Percentiles rank a stretch among this genome's conserved stretches.
Conservation (phyloP, 2,797 vertebrate species). For the Enteromius thamalakanensis region DNA sequence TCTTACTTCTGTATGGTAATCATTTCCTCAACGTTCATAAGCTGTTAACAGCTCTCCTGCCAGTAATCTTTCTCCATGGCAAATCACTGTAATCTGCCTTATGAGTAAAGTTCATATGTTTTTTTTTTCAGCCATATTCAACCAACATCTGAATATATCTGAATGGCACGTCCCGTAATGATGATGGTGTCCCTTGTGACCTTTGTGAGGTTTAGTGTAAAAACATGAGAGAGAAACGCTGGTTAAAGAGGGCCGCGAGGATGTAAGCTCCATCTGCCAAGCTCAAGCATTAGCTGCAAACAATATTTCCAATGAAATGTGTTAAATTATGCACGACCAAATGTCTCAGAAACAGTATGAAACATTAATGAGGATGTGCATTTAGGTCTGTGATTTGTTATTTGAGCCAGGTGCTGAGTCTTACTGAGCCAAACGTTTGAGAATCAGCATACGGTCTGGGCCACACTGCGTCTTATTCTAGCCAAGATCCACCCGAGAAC, state of each 20-base stretch:
- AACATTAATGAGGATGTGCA: slow-evolving; percentile 71
- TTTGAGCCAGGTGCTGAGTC: slow-evolving; percentile 18
- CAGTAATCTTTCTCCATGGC: neutral
- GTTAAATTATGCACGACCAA: slow-evolving; percentile 57
- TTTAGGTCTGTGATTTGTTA: slow-evolving; percentile 57
- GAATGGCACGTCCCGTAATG: slow-evolving; percentile 5
- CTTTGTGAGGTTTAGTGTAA: slow-evolving; percentile 9
- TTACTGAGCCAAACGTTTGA: slow-evolving; percentile 16
- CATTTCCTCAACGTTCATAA: slow-evolving; percentile 6
- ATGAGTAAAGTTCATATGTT: slow-evolving; percentile 4
- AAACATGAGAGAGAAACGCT: slow-evolving; percentile 17
- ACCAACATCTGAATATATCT: slow-evolving; percentile 1
- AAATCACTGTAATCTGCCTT: slow-evolving; percentile 17
- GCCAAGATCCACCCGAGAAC: neutral
- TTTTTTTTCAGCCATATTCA: neutral
- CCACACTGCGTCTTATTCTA: neutral
- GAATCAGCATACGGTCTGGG: slow-evolving; percentile 15
- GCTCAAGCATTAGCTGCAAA: slow-evolving; percentile 34
- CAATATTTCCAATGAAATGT: slow-evolving; percentile 47
- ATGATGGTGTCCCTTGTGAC: neutral
- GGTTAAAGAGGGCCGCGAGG: slow-evolving; percentile 22
- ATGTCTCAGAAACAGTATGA: slow-evolving; percentile 63
- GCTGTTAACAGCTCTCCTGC: slow-evolving; percentile 14
- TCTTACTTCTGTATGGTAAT: neutral
- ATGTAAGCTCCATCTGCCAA: slow-evolving; percentile 27